Percentiles rank a stretch among this genome's conserved stretches.
phyloP scores from a whole-genome alignment of 2,888 invertebrate genomes.

The Anorthoa munda region DNA sequence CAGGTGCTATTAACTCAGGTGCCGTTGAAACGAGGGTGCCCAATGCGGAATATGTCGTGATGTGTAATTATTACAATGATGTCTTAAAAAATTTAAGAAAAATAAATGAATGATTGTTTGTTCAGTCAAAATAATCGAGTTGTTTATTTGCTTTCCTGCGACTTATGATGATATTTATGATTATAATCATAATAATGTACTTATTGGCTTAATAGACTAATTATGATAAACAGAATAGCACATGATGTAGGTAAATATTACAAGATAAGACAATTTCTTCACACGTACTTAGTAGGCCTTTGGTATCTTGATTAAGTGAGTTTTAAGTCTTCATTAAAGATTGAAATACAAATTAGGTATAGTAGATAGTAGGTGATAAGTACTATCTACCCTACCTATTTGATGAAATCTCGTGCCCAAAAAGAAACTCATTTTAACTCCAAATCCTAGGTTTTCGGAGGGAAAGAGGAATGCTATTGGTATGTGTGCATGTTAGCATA shows the following conservation, averaged over 20 bases:
- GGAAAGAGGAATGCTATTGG: no score
- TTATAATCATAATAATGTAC: constrained; percentile 24
- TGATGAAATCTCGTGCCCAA: no score
- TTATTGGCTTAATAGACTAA: constrained; percentile 21
- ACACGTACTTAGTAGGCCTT: not conserved
- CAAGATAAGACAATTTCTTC: constrained; percentile 44
- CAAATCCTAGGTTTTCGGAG: no score
- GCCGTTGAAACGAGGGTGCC: no score
- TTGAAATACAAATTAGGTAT: not conserved
- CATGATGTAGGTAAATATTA: constrained; percentile 15
- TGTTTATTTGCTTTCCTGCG: constrained; percentile 39
- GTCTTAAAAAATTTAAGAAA: not conserved
- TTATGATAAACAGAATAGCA: constrained; percentile 30
- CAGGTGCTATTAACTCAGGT: no score
- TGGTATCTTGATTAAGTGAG: not conserved
- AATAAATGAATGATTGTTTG: not conserved
- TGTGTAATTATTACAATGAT: constrained; percentile 3
- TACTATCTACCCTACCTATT: no score
- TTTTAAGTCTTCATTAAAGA: not conserved
- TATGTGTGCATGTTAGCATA: no score
- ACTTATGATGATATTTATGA: not conserved
- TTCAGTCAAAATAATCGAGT: not conserved
- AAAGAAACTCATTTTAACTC: no score
- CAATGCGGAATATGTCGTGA: no score
- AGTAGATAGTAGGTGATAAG: no score